Evolutionary conservation across 2,113 vertebrate species (phyloP).

Genomic region (Mesoclemmys tuberculata): DNA sequence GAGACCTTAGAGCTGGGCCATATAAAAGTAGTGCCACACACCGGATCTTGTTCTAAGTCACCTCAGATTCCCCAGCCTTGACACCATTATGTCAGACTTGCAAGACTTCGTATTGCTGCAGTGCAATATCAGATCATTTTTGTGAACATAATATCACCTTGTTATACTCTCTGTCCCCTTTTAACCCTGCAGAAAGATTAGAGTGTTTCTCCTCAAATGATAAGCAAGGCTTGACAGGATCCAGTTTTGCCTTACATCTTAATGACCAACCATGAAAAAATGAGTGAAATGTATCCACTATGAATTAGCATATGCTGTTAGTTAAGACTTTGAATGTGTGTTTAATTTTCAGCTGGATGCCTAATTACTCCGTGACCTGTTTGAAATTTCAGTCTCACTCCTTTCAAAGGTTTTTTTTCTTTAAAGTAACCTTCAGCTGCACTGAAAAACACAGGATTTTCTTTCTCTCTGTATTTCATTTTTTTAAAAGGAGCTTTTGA

Average conservation of each 20-base stretch:
- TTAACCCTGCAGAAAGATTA: neutral
- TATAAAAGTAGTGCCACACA: neutral
- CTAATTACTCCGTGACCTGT: conserved; percentile 51
- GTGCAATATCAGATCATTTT: neutral
- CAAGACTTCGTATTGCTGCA: neutral
- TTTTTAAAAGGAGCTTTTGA: conserved; percentile 10
- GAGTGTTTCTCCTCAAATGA: neutral
- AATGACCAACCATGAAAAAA: neutral
- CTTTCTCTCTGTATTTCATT: neutral
- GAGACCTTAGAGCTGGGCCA: neutral
- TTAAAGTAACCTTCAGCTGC: conserved; percentile 19
- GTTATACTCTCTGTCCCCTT: neutral
- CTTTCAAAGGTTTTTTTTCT: neutral
- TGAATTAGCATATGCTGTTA: conserved; percentile 46
- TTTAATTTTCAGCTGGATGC: conserved; percentile 64
- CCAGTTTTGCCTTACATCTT: conserved; percentile 13
- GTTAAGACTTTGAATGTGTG: conserved; percentile 52
- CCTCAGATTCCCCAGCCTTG: neutral
- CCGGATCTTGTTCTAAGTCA: neutral
- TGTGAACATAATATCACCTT: neutral
- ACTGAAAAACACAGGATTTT: conserved; percentile 5
- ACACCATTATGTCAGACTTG: neutral
- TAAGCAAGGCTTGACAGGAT: neutral
- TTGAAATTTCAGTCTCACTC: conserved; percentile 59
- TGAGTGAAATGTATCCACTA: neutral